A percentile compares a stretch with the other conserved stretches of the same genome.
phyloP scores from a whole-genome alignment of 2,797 vertebrate species.

The Hypotaenidia okinawae region DNA sequence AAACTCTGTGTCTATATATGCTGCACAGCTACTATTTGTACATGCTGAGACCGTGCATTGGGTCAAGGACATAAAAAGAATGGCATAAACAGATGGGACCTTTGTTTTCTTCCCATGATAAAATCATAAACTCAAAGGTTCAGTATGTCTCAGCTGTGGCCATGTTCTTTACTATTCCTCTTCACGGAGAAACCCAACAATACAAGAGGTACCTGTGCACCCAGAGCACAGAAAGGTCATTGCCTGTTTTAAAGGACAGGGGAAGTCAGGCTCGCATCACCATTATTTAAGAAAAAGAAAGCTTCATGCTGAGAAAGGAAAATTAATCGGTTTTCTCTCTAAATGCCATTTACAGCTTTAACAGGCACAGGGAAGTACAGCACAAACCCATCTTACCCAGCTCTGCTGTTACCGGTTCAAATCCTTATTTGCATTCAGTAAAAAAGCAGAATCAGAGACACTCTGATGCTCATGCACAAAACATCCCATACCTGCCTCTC shows the following conservation, averaged over 20 bases:
- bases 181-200: not conserved
- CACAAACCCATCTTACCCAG: not conserved
- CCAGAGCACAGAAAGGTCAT: not conserved
- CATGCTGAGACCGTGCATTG: rapidly evolving
- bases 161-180: not conserved
- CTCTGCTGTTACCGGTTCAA: not conserved
- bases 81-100: not conserved
- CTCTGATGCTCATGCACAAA: rapidly evolving
- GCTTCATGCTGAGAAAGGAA: not conserved
- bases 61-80: not conserved
- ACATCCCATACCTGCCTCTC: not conserved
- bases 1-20: not conserved
- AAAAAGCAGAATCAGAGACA: not conserved
- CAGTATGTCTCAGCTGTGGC: not conserved
- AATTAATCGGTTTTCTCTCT: not conserved
- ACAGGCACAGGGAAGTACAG: not conserved
- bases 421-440: not conserved
- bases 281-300: not conserved
- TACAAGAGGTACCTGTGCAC: not conserved
- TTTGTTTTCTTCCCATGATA: not conserved
- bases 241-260: not conserved
- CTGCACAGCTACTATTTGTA: not conserved
- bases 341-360: not conserved
- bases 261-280: not conserved
- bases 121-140: not conserved